Conservation (phyloP, 1,140 invertebrate species). For the Drosophila punjabiensis region DNA sequence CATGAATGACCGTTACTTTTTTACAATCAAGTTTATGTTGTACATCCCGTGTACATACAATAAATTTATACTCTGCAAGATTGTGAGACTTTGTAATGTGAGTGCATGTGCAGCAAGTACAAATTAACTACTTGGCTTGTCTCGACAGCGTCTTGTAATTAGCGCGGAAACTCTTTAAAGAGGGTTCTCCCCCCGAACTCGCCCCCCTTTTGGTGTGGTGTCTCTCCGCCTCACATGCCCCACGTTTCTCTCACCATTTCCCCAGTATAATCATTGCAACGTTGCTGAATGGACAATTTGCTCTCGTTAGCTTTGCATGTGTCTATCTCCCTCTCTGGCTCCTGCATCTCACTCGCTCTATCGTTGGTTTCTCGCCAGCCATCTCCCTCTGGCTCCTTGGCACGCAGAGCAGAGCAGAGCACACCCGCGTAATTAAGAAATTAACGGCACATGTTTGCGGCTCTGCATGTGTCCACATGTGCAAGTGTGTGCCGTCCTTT, state of each 20-base stretch:
- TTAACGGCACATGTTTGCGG: constrained; percentile 79
- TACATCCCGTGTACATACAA: neutral
- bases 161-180: constrained; percentile 70
- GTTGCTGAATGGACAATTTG: constrained; percentile 71
- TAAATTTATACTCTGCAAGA: constrained; percentile 12
- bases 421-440: constrained; percentile 81
- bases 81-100: constrained; percentile 22
- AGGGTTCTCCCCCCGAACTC: constrained; percentile 3
- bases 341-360: constrained; percentile 27
- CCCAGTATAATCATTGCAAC: constrained; percentile 38
- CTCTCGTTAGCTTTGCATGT: constrained; percentile 49
- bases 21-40: constrained; percentile 12
- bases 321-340: constrained; percentile 16
- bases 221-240: neutral
- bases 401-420: constrained; percentile 25
- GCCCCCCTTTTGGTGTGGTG: neutral
- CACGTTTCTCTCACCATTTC: constrained; percentile 17
- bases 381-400: constrained; percentile 25
- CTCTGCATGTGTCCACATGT: constrained; percentile 58
- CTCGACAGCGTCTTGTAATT: constrained; percentile 78
- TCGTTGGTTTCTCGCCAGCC: neutral
- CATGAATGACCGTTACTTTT: constrained; percentile 6
- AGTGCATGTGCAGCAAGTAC: constrained; percentile 63
- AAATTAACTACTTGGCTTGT: constrained; percentile 78
- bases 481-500: constrained; percentile 17